Conservation (phyloP, 2,888 invertebrate species). For the Achlya flavicornis region DNA sequence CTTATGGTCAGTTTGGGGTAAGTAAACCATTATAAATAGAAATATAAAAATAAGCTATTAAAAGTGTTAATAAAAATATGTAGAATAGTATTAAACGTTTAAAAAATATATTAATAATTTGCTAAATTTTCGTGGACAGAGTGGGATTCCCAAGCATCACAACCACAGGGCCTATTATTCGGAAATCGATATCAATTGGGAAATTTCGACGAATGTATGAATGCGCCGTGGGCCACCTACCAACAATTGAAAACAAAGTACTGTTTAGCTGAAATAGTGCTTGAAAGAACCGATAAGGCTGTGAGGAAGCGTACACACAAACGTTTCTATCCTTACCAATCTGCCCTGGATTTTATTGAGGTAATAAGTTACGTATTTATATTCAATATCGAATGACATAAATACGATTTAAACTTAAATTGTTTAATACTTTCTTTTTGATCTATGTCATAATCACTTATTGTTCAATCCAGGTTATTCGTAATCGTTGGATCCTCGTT, state of each 20-base stretch:
- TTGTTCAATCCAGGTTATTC: too few relatives aligned
- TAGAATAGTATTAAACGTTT: too few relatives aligned
- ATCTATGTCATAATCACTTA: too few relatives aligned
- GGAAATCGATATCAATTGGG: constrained; percentile 85
- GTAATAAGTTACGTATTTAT: constrained; percentile 43
- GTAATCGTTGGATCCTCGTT: too few relatives aligned
- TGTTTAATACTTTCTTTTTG: neutral
- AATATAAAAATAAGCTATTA: neutral
- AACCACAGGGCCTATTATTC: constrained; percentile 80
- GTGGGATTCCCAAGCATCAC: constrained; percentile 85
- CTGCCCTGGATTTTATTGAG: constrained; percentile 73
- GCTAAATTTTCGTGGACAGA: constrained; percentile 62
- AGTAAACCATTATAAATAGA: constrained; percentile 40
- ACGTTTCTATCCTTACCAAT: constrained; percentile 66
- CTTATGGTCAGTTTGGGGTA: constrained; percentile 84
- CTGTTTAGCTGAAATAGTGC: constrained; percentile 75
- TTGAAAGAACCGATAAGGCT: constrained; percentile 60
- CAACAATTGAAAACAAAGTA: constrained; percentile 70
- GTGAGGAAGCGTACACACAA: constrained; percentile 44
- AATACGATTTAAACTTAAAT: neutral
- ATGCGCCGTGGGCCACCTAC: constrained; percentile 61
- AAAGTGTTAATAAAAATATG: neutral
- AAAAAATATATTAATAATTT: neutral
- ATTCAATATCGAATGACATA: neutral
- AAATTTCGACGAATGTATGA: constrained; percentile 84